Base-by-base conservation (phyloP, 64 coral and sea anemone species). In the Anthopleura sola region DNA sequence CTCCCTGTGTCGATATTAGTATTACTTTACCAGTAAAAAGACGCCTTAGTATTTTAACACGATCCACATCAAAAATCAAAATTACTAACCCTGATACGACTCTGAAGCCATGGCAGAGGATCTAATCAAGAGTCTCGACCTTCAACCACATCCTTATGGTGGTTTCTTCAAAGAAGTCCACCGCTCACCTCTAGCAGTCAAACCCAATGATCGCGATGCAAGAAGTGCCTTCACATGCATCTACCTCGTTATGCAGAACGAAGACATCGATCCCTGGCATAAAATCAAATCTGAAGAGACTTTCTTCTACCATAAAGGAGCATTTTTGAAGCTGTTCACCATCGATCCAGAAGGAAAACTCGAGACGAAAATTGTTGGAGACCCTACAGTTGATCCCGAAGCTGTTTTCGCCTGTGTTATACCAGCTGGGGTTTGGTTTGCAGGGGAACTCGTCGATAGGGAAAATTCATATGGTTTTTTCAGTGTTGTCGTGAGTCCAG, bases 251-350 rank as follows among this genome's bases (percentile, higher is more conserved):
- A 55, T 93, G 23, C 48, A 85, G 16, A 83, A 91, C 44, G 47
- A 80, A 19, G 87, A 88, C 31, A 78, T 89, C 9, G 88, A 90
- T 26, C 82, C 82, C 6, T 98, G 95, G 95, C 91, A 93, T 53
- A 90, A 88, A 83, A 74, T 93, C 36, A 91, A 89, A 49, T 98
- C 95, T 0, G 95, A 93, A 32, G 95, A 98, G 34, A 93, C 91
- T 7, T 98, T 93, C 62, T 98, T 91, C 54, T 87, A 91, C 34
- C 95, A 98, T 44, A 64, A 38, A 51, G 95, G 95, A 18, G 75
- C 85, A 33, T 82, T 83, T 14, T 51, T 98, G 34, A 87, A 77
- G 39, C 76, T 98, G 6, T 90, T 88, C 17, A 85, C 88, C 37
- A 85, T 98, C 37, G 60, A 87, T 21, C 75, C 58, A 49, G 54